Evolutionary conservation across 2,888 invertebrate genomes (phyloP).

Genomic region (Tetheella fluctuosa): DNA sequence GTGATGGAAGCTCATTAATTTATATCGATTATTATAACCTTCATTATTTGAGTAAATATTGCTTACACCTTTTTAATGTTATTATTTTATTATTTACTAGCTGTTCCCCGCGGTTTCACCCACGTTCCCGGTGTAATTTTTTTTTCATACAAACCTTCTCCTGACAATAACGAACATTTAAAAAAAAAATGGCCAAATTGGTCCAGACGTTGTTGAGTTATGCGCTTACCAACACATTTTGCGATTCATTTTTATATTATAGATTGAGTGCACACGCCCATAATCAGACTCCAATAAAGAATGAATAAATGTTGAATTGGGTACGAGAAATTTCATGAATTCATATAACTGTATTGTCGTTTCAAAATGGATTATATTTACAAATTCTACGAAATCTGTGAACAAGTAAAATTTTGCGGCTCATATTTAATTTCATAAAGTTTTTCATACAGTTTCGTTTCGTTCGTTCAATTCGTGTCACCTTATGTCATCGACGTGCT

Average conservation of each 20-base stretch:
- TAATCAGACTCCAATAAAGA: background rate
- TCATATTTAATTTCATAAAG: background rate
- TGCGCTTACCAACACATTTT: too few species aligned
- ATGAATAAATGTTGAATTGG: background rate
- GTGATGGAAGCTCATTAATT: background rate
- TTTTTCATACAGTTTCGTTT: background rate
- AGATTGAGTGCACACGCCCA: background rate
- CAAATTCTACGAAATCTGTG: background rate
- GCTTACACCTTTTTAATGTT: background rate
- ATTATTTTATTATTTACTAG: too few species aligned
- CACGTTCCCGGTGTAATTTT: too few species aligned
- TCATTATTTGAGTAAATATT: background rate
- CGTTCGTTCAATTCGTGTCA: background rate
- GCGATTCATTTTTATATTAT: too few species aligned
- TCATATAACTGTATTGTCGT: background rate
- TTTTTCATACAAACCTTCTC: too few species aligned
- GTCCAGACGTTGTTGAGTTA: too few species aligned
- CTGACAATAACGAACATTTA: too few species aligned
- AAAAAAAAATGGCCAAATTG: too few species aligned
- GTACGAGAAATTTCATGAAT: background rate
- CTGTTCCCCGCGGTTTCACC: too few species aligned
- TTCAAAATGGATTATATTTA: background rate
- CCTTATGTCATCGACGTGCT: background rate
- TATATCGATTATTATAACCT: background rate
- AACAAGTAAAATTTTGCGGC: background rate